Evolutionary conservation across 2,797 vertebrate species (phyloP).

Genomic region (Semotilus atromaculatus): DNA sequence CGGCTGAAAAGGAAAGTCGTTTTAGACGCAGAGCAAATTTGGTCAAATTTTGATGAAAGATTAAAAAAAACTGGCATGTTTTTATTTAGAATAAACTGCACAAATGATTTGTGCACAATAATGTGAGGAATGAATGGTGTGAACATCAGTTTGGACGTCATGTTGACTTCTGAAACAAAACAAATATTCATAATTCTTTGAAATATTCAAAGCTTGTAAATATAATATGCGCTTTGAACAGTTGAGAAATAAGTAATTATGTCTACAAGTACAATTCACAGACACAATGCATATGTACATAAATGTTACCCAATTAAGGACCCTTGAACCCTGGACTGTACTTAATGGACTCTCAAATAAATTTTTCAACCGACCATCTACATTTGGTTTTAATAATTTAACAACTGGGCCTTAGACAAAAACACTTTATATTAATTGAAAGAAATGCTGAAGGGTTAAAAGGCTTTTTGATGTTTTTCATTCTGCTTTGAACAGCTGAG

Average conservation of each 20-base stretch:
- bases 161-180: neutral
- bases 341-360: neutral
- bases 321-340: constrained; percentile 2
- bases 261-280: neutral
- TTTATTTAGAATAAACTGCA: neutral
- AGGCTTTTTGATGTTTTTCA: neutral
- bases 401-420: neutral
- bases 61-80: neutral
- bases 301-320: neutral
- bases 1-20: neutral
- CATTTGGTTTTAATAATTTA: constrained; percentile 35
- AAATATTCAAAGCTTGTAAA: constrained; percentile 1
- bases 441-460: neutral
- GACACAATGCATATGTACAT: no score
- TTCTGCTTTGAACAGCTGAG: constrained; percentile 12
- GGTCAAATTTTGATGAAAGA: neutral
- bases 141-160: neutral
- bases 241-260: neutral
- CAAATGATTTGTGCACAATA: neutral
- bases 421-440: neutral
- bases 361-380: neutral
- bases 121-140: neutral
- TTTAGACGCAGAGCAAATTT: neutral
- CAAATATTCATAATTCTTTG: neutral
- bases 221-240: neutral